phyloP scores from a whole-genome alignment of 2,797 vertebrate species.

The Hipposideros larvatus region DNA sequence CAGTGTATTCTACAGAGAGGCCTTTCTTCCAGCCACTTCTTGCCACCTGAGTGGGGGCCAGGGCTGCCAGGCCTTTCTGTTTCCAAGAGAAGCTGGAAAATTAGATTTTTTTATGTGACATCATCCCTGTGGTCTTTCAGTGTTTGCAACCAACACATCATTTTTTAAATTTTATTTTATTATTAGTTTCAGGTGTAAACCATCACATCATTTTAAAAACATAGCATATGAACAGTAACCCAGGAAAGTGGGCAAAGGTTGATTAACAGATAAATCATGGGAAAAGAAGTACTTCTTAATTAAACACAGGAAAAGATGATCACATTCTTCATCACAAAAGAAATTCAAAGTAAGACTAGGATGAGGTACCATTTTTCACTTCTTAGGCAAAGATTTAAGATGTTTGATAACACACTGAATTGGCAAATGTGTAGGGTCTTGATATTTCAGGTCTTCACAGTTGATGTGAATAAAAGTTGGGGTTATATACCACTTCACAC shows the following conservation, averaged over 20 bases:
- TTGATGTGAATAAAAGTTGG: not conserved
- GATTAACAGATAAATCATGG: not conserved
- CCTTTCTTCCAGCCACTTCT: not conserved
- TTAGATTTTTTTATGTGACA: not conserved
- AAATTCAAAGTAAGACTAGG: not conserved
- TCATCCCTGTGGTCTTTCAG: not conserved
- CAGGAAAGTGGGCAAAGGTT: not conserved
- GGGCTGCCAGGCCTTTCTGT: not conserved
- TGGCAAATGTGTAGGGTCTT: not conserved
- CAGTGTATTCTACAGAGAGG: accelerated
- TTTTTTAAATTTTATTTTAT: not conserved
- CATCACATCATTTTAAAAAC: not conserved
- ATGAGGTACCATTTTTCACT: not conserved
- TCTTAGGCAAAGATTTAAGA: not conserved
- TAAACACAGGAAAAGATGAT: not conserved
- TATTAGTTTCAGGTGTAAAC: no score
- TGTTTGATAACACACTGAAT: not conserved
- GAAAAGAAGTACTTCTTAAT: not conserved
- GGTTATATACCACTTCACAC: not conserved
- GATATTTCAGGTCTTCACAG: not conserved
- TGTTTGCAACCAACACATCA: not conserved
- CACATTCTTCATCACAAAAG: not conserved
- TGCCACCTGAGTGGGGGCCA: not conserved
- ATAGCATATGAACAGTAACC: not conserved
- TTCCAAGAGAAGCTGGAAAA: not conserved